Evolutionary conservation across 2,797 vertebrate species (phyloP).

Genomic region (Mareca penelope): DNA sequence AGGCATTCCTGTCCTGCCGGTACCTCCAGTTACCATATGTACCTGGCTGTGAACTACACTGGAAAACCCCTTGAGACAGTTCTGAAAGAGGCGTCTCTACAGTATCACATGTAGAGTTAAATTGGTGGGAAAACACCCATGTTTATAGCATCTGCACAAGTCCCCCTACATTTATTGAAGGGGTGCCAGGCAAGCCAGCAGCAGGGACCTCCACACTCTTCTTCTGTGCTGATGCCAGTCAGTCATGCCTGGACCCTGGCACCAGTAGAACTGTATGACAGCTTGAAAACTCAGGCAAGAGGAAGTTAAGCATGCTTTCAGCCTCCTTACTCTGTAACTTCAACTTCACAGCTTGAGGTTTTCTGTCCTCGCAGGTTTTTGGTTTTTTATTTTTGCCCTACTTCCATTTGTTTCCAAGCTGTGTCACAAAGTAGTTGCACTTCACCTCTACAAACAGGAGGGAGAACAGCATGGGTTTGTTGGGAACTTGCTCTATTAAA

Average conservation of each 20-base stretch:
- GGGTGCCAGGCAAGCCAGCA: background rate
- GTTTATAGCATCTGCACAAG: background rate
- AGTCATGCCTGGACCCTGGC: background rate
- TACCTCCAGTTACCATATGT: background rate
- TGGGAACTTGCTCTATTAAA: background rate
- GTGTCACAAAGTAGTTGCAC: background rate
- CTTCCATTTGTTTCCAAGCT: background rate
- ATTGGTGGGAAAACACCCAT: background rate
- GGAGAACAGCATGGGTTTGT: background rate
- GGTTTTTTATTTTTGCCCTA: background rate
- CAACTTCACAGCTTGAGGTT: background rate
- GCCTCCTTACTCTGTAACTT: background rate
- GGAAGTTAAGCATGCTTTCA: background rate
- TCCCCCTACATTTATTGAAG: background rate
- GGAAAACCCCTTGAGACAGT: background rate
- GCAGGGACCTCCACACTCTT: background rate
- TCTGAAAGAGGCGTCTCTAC: background rate
- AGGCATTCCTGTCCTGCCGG: background rate
- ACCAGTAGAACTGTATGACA: fast-evolving
- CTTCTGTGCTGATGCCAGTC: fast-evolving
- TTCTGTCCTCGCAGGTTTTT: background rate
- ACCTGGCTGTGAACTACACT: background rate
- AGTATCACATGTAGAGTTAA: background rate
- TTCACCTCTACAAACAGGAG: background rate
- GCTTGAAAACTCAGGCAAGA: background rate